Evolutionary conservation across 1,140 invertebrate genomes (phyloP), one percentile per base, ranked within the genome.

Genomic region (Medauroidea extradentata): DNA sequence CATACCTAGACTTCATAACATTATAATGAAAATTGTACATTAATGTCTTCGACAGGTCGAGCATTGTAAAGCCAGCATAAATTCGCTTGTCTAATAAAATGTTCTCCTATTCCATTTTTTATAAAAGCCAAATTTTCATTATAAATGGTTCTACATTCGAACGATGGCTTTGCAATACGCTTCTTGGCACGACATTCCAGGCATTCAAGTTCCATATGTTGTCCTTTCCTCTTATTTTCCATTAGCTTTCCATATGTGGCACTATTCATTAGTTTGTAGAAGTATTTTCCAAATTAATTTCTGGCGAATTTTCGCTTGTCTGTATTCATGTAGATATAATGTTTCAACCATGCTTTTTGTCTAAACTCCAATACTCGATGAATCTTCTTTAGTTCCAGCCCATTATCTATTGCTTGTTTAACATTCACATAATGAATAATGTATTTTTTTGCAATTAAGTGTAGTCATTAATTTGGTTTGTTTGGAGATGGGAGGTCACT

Each of bases 241-340:
- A 78, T 78, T 2, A 72, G 74, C 71, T 78, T 78, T 1, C 75
- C 78, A 67, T 74, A 80, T 13, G 78, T 65, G 3, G 71, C 65
- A 67, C 79, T 79, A 62, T 76, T 77, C 61, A 79, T 70, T 53
- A 79, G 58, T 67, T 81, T 80, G 59, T 67, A 80, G 65, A 80
- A 77, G 66, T 78, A 71, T 66, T 77, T 77, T 69, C 79, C 77
- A 71, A 79, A 80, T 13, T 73, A 65, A 63, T 71, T 74, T 53
- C 53, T 72, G 18, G 71, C 64, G 54, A 53, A n/a, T 54, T 64
- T 51, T 63, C 72, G 54, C 34, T 67, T 50, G 49, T 66, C 54
- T 24, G 68, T 70, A 61, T 73, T 75, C 14, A 68, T 52, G 19
- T 71, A 62, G 23, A 75, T 73, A 53, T 73, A 75, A 23, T 44